A percentile compares a stretch with the other conserved stretches of the same genome.
Conservation (phyloP, 2,888 invertebrate species). For the Ectobius pallidus region DNA sequence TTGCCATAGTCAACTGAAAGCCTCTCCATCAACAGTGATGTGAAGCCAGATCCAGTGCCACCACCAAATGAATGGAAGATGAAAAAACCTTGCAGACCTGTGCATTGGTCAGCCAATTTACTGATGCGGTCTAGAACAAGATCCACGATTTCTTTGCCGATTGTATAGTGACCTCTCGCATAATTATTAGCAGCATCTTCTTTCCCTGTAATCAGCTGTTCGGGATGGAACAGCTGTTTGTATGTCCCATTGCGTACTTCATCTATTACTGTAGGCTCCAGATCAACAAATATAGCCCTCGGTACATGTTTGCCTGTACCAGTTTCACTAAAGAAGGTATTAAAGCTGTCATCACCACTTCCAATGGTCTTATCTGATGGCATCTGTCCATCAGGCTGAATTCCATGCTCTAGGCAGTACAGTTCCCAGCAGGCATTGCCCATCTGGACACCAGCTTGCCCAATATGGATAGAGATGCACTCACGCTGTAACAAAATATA, state of each 20-base stretch:
- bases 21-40: conserved; percentile 64
- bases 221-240: conserved; percentile 95
- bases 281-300: conserved; percentile 91
- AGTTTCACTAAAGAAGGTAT: conserved; percentile 94
- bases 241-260: conserved; percentile 94
- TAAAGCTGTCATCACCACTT: conserved; percentile 92
- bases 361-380: conserved; percentile 80
- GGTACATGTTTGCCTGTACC: conserved; percentile 96
- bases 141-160: conserved; percentile 60
- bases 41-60: conserved; percentile 65
- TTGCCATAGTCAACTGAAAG: conserved; percentile 66
- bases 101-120: conserved; percentile 58
- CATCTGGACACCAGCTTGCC: conserved; percentile 55
- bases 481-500: conserved; percentile 51
- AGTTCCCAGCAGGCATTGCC: conserved; percentile 54
- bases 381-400: conserved; percentile 60
- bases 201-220: conserved; percentile 80
- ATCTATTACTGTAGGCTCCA: conserved; percentile 97
- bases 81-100: conserved; percentile 60
- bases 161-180: conserved; percentile 64
- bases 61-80: conserved; percentile 64
- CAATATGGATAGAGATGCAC: conserved; percentile 57
- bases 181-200: conserved; percentile 65
- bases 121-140: conserved; percentile 55
- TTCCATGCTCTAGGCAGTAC: conserved; percentile 54